Base-by-base conservation (phyloP, 2,797 vertebrate genomes). In the Pantherophis alleghaniensis region DNA sequence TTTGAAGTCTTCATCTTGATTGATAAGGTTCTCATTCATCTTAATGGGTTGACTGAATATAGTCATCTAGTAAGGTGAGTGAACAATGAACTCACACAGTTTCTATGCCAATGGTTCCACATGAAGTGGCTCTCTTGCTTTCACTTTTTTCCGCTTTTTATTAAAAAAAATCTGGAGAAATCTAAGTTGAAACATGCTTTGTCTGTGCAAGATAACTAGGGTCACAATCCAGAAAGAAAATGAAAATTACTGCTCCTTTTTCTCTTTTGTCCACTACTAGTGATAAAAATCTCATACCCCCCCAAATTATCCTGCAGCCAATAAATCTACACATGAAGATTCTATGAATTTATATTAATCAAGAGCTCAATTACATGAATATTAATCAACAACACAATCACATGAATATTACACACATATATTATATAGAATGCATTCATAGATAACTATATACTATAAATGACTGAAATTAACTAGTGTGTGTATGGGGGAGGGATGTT, bases 51-150 rank as follows among this genome's bases (percentile, higher is more conserved):
- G 79, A 61, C 18, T 56, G 86, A 55, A 86, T 91, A 86, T 61
- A 91, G 57, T 9, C 74, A 42, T 69, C 86, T 92, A 87, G 22
- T 92, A 88, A 87, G 86, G 87, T 24, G 24, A 91, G 47, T 55
- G 51, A 26, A 92, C 83, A 87, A 92, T 88, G 53, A 86, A 91
- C 57, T 51, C 60, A 92, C 26, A 87, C 7, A 92, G 22, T 59
- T 79, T 42, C 7, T 47, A 37, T 59, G 55, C 26, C 53, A 92
- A 89, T 79, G 63, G 56, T 59, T 88, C 14, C 37, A 88, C 28
- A 16, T 56, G n/a, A 87, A 88, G 7, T 28, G 61, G 28, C 59
- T 56, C 42, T 53, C 63, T 61, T 55, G 7, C 26, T 4, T 22
- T 16, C 47, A 32, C 26, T 37, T 87, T 55, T 61, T n/a, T 91